Conservation (phyloP, 2,113 vertebrate species). For the Emydocephalus ijimae region DNA sequence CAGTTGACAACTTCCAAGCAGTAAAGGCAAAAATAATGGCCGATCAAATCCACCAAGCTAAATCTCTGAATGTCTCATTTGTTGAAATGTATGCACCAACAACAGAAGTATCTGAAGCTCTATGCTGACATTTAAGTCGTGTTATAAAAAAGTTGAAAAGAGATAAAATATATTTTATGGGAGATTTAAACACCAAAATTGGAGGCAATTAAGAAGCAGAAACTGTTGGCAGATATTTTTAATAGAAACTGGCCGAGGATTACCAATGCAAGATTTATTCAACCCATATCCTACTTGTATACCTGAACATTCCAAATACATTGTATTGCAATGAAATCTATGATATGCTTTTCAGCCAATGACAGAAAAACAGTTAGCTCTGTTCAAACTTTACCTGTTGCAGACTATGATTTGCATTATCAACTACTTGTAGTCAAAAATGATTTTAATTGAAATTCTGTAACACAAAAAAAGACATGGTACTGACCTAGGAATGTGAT, state of each 20-base stretch:
- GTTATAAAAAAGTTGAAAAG: not conserved
- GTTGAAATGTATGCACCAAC: not conserved
- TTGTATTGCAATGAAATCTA: not conserved
- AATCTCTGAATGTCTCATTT: not conserved
- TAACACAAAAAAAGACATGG: not conserved
- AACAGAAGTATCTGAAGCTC: not conserved
- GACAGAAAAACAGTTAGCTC: not conserved
- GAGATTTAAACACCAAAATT: not conserved
- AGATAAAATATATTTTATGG: not conserved
- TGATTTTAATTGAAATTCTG: not conserved
- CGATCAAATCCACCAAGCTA: not conserved
- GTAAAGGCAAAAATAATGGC: not conserved
- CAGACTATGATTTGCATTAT: not conserved
- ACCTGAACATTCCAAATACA: not conserved
- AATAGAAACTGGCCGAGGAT: not conserved
- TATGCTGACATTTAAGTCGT: not conserved
- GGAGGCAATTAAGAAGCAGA: not conserved
- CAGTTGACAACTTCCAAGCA: not conserved
- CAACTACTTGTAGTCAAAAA: not conserved
- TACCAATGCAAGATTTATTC: not conserved
- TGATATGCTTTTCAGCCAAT: not conserved
- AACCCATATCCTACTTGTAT: not conserved
- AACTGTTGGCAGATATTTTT: not conserved
- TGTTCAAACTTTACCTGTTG: not conserved
- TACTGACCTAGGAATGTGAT: not conserved